Evolutionary conservation across 2,797 vertebrate genomes (phyloP).

Genomic region (Vultur gryphus): DNA sequence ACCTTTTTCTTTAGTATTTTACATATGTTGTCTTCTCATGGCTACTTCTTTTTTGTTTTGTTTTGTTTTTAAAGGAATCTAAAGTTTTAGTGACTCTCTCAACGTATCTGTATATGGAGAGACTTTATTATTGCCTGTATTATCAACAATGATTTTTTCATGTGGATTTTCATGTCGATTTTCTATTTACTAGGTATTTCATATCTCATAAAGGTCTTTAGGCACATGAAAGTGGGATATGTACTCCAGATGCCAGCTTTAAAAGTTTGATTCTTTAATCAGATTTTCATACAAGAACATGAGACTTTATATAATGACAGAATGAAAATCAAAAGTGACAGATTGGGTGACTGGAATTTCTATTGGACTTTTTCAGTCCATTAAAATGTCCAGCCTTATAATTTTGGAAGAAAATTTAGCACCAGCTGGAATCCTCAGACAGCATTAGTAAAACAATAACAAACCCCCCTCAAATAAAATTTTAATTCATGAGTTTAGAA

Average conservation of each 20-base stretch:
- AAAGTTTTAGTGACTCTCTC: neutral
- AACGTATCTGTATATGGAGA: neutral
- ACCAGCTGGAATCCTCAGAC: conserved; percentile 20
- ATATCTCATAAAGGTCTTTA: neutral
- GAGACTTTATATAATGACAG: neutral
- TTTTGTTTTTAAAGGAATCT: neutral
- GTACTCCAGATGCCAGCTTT: neutral
- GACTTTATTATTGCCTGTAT: neutral
- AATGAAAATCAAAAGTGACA: neutral
- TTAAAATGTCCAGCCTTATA: neutral
- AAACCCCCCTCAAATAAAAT: neutral
- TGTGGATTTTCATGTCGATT: neutral
- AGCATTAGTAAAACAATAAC: conserved; percentile 9
- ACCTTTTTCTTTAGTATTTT: neutral
- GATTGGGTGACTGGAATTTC: neutral
- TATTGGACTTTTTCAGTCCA: neutral
- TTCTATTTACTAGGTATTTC: neutral
- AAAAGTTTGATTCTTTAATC: neutral
- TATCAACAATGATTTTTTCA: neutral
- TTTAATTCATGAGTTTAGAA: neutral
- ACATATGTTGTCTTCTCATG: neutral
- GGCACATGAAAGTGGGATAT: neutral
- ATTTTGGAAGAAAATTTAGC: conserved; percentile 7
- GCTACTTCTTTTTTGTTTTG: neutral
- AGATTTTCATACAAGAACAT: neutral